Conservation (phyloP, 2,888 invertebrate genomes). For the Troides helena region DNA sequence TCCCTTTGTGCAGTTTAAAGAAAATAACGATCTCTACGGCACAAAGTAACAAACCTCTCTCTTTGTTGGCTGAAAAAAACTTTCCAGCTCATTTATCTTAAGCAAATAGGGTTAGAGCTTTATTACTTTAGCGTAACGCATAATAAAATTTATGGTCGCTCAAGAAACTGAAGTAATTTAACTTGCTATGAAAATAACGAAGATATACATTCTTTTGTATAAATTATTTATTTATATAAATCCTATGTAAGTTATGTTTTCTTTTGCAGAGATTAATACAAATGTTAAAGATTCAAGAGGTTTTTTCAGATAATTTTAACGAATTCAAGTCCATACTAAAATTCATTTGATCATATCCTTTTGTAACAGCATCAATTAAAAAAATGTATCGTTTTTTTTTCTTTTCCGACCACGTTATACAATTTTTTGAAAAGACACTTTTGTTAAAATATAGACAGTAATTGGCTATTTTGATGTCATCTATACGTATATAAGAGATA, state of each 20-base stretch:
- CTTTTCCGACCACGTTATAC: no score
- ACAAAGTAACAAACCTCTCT: conserved; percentile 20
- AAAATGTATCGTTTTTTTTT: no score
- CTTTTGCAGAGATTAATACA: not conserved
- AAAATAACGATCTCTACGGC: conserved; percentile 20
- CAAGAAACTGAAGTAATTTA: conserved; percentile 25
- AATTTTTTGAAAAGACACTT: no score
- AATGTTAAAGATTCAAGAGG: not conserved
- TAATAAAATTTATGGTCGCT: conserved; percentile 25
- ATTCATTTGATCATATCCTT: no score
- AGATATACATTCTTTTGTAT: conserved; percentile 11
- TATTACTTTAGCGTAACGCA: conserved; percentile 31
- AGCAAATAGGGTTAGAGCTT: conserved; percentile 46
- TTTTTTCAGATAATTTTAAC: no score
- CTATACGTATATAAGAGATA: no score
- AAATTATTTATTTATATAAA: not conserved
- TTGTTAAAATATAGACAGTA: no score
- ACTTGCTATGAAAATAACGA: conserved; percentile 21
- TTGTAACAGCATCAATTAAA: no score
- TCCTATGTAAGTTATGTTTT: not conserved
- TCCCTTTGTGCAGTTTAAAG: conserved; percentile 22
- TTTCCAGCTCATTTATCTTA: conserved; percentile 48
- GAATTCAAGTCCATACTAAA: no score
- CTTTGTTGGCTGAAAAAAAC: conserved; percentile 33
- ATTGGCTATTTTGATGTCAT: no score